Evolutionary conservation across 2,888 invertebrate species (phyloP), one percentile per base, ranked within the genome.

Genomic region (Carabus problematicus): DNA sequence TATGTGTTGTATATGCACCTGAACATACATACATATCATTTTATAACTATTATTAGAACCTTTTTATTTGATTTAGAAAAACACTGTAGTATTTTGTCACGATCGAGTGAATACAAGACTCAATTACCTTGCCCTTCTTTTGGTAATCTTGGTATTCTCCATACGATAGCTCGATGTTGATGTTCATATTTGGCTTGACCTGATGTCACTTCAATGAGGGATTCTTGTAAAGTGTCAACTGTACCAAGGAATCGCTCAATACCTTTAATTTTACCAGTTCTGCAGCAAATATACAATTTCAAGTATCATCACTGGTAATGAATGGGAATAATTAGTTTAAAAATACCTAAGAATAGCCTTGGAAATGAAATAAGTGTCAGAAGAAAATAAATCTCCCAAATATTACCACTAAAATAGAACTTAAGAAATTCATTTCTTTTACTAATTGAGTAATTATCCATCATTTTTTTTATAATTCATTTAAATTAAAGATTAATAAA

Each of bases 141-240:
- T 66, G 99, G 99, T 76, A 99, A 86, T 63, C 98, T 86, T 8
- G 97, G 93, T 87, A 99, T 98, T 75, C 99, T 87, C 99, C 99
- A 99, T 40, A 99, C 98, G 76, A 99, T 94, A 70, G 98, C 91
- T 73, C 94, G 88, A 84, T 97, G 97, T 79, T 98, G 95, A 84
- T 98, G 98, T 83, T 99, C 98, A 83, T 99, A 99, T 84, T 99
- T 99, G 69, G 99, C 98, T 81, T 95, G 90, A 58, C 97, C 97
- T 0, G 96, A 96, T 9, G 98, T 97, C 7, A 95, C 95, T 82
- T 97, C 97, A 80, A 98, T 97, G 29, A 97, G 85, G 59, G 95
- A 95, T 76, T 94, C 92, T 79, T 96, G 95, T 73, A 94, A 84
- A 9, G 92, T 91, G 77, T 96, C 96, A 74, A 97, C 93, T 1